Percentiles rank a stretch among this genome's conserved stretches.
Evolutionary conservation across 2,888 invertebrate species (phyloP).

Genomic region (Osmoderma eremita): DNA sequence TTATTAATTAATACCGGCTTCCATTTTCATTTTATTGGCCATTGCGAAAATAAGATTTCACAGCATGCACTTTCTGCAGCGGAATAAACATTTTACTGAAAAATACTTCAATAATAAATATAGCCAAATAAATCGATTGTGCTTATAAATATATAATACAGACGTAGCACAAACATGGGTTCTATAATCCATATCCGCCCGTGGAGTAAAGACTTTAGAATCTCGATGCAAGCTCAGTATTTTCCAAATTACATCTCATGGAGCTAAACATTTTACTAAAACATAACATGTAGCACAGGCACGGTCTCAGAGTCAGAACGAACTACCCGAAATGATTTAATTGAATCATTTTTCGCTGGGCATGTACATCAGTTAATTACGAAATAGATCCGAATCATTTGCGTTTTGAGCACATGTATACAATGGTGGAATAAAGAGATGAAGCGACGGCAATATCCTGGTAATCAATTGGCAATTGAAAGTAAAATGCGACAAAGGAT

Average conservation of each 20-base stretch:
- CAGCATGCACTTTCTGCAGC: no score
- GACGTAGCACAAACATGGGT: not conserved
- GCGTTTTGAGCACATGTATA: slow-evolving; percentile 5
- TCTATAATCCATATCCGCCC: no score
- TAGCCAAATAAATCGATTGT: no score
- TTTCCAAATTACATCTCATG: not conserved
- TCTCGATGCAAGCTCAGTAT: no score
- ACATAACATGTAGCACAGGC: not conserved
- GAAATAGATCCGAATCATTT: slow-evolving; percentile 1
- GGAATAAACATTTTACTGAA: no score
- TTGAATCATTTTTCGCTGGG: slow-evolving; percentile 19
- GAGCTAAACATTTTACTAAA: not conserved
- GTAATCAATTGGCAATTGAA: not conserved
- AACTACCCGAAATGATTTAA: slow-evolving; percentile 12
- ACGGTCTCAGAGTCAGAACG: not conserved
- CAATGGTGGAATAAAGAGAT: not conserved
- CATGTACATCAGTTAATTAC: slow-evolving; percentile 18
- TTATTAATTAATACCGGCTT: no score
- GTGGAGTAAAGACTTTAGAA: no score
- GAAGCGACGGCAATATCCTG: not conserved
- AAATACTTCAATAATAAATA: no score
- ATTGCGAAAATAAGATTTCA: no score
- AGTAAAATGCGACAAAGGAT: no score
- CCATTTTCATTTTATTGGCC: no score
- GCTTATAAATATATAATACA: no score